A percentile compares a stretch with the other conserved stretches of the same genome.
phyloP scores from a whole-genome alignment of 2,113 vertebrate species.

The Artemisiospiza belli region DNA sequence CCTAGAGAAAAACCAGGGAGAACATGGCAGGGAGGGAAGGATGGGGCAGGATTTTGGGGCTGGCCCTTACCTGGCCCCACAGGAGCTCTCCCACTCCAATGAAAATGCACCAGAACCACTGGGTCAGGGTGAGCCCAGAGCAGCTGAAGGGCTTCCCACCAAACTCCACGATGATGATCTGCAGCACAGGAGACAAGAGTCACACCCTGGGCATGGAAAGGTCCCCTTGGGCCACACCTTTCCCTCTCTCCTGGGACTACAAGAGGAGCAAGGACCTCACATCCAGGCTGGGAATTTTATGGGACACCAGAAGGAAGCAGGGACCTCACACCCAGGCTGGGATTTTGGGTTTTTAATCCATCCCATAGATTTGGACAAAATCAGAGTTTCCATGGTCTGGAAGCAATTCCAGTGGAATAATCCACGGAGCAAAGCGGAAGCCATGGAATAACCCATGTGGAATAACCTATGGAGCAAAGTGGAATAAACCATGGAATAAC shows the following conservation, averaged over 20 bases:
- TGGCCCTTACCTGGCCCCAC: constrained; percentile 92
- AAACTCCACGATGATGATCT: constrained; percentile 96
- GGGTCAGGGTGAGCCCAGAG: constrained; percentile 87
- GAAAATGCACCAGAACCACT: constrained; percentile 98
- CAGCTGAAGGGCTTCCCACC: constrained; percentile 98
- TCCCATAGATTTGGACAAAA: neutral
- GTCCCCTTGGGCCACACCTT: neutral
- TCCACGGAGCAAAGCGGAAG: too few species aligned
- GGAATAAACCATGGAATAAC: too few species aligned
- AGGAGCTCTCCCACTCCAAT: constrained; percentile 94
- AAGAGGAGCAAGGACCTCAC: neutral
- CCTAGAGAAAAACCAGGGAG: neutral
- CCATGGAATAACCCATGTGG: too few species aligned
- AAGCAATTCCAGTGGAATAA: neutral
- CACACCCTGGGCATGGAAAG: neutral
- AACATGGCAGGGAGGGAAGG: neutral
- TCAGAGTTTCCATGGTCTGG: neutral
- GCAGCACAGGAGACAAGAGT: neutral
- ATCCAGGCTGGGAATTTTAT: neutral
- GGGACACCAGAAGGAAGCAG: neutral
- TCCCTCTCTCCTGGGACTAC: neutral
- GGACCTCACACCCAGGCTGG: neutral
- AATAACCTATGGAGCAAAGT: too few species aligned
- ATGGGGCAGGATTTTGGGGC: neutral
- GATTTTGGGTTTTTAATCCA: neutral